Percentiles rank a stretch among this genome's conserved stretches.
Conservation (phyloP, 2,888 invertebrate genomes). For the Nasonovia ribisnigri region DNA sequence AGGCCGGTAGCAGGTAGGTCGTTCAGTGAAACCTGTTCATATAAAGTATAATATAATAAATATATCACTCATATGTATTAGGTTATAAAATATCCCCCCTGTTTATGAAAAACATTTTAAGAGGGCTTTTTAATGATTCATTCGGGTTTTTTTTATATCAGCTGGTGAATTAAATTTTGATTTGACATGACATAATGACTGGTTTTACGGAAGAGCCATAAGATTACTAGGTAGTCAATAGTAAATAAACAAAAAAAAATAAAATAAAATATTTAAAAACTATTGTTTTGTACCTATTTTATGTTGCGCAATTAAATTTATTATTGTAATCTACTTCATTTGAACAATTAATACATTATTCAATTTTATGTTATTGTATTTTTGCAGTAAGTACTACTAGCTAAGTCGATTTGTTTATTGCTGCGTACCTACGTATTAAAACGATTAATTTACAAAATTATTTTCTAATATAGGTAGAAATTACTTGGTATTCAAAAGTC, state of each 20-base stretch:
- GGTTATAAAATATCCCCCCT: conserved; percentile 1
- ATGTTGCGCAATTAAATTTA: too few species aligned
- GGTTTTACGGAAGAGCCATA: not conserved
- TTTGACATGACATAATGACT: not conserved
- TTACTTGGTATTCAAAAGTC: too few species aligned
- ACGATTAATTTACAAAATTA: not conserved
- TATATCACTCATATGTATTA: not conserved
- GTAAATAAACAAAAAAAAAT: too few species aligned
- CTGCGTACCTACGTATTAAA: not conserved
- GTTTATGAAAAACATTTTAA: not conserved
- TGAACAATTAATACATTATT: too few species aligned
- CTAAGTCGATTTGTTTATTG: not conserved
- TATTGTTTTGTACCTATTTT: too few species aligned
- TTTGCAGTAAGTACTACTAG: too few species aligned
- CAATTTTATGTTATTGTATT: too few species aligned
- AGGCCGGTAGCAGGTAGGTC: conserved; percentile 13
- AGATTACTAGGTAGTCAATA: not conserved
- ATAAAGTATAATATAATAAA: not conserved
- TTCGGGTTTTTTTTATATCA: not conserved
- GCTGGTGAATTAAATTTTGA: not conserved
- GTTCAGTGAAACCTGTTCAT: conserved; percentile 34
- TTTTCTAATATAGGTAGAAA: not conserved
- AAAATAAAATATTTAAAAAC: too few species aligned
- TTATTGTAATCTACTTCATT: too few species aligned
- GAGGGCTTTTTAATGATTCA: not conserved